phyloP scores from a whole-genome alignment of 2,888 invertebrate species.

The Pherbina coryleti region DNA sequence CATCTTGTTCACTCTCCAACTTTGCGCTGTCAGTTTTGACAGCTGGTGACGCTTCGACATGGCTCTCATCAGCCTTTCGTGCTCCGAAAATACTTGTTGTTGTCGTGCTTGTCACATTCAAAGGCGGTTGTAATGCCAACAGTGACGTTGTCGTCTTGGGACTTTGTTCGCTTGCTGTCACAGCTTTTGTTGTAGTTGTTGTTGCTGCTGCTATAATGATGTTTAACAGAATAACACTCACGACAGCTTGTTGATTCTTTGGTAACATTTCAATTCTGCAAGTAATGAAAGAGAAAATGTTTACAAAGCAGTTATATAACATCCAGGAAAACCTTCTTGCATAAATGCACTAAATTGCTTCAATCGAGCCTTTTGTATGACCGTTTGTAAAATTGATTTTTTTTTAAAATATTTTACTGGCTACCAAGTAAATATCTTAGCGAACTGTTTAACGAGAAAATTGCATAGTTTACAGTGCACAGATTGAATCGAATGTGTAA shows the following conservation, averaged over 20 bases:
- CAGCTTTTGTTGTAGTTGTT: slow-evolving; percentile 42
- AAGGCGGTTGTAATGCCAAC: slow-evolving; percentile 56
- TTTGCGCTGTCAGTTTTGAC: slow-evolving; percentile 27
- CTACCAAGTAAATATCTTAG: not conserved
- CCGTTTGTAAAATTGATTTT: not conserved
- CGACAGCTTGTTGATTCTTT: slow-evolving; percentile 56
- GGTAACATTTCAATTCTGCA: slow-evolving; percentile 60
- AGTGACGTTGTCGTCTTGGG: slow-evolving; percentile 48
- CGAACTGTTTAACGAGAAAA: not conserved
- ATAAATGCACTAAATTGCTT: not conserved
- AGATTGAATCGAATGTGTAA: not conserved
- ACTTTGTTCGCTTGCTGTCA: slow-evolving; percentile 34
- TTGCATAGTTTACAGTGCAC: not conserved
- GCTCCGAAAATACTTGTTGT: slow-evolving; percentile 46
- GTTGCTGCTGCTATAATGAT: slow-evolving; percentile 41
- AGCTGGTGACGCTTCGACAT: slow-evolving; percentile 26
- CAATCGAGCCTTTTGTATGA: not conserved
- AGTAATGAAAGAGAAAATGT: slow-evolving; percentile 13
- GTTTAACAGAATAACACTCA: slow-evolving; percentile 58
- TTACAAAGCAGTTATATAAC: not conserved
- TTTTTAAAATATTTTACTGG: not conserved
- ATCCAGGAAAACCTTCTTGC: not conserved
- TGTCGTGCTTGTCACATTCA: slow-evolving; percentile 59
- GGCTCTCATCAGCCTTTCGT: not conserved
- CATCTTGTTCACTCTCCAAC: not conserved